Evolutionary conservation across 2,797 vertebrate genomes (phyloP).

Genomic region (Alosa sapidissima): DNA sequence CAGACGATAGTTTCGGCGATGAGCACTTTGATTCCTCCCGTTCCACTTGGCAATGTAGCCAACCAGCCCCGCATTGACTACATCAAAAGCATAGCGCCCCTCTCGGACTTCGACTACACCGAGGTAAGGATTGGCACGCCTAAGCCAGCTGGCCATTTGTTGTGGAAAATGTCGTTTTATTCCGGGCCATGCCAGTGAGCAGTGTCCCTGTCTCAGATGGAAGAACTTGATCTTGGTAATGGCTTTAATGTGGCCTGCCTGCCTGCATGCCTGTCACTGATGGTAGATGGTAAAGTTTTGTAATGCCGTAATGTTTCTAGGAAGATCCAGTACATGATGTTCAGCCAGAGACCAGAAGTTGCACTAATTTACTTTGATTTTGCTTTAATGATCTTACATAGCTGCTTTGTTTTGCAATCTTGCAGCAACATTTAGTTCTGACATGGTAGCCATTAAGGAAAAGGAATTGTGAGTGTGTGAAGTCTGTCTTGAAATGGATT

Average conservation of each 20-base stretch:
- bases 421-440: not conserved
- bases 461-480: not conserved
- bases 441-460: not conserved
- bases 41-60: conserved; percentile 86
- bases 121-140: conserved; percentile 78
- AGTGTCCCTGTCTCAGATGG: not conserved
- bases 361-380: not conserved
- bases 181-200: not conserved
- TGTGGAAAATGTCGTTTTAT: not conserved
- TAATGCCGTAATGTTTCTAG: not conserved
- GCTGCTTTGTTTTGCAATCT: not conserved
- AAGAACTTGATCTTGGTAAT: not conserved
- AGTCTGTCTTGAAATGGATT: not conserved
- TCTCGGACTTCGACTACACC: conserved; percentile 96
- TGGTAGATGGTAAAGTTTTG: not conserved
- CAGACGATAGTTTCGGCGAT: conserved; percentile 95
- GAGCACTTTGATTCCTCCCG: conserved; percentile 92
- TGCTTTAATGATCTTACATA: not conserved
- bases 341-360: not conserved
- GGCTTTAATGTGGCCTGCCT: not conserved
- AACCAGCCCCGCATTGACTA: conserved; percentile 94
- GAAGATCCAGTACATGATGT: not conserved
- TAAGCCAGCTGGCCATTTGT: conserved; percentile 12
- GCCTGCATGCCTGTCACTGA: not conserved
- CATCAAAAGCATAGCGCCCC: conserved; percentile 92